Evolutionary conservation across 2,113 vertebrate species (phyloP).

Genomic region (Anolis carolinensis): DNA sequence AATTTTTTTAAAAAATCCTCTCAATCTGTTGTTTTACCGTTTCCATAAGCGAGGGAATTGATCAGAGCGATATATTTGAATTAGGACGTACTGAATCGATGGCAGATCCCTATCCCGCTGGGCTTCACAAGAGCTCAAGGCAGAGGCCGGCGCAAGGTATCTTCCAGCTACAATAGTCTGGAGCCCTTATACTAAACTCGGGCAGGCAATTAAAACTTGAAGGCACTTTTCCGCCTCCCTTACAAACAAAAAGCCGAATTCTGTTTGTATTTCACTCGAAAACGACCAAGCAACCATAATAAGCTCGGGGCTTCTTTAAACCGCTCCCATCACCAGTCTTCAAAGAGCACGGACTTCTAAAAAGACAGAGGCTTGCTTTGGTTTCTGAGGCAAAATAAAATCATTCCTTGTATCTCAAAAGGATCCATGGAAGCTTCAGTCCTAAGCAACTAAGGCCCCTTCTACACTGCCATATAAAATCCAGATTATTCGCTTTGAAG

Average conservation of each 20-base stretch:
- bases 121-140: slow-evolving; percentile 75
- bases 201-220: slow-evolving; percentile 46
- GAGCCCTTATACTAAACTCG: slow-evolving; percentile 23
- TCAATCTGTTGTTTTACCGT: slow-evolving; percentile 61
- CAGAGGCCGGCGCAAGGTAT: slow-evolving; percentile 67
- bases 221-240: background rate
- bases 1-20: slow-evolving; percentile 5
- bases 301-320: background rate
- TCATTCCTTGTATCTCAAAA: background rate
- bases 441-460: background rate
- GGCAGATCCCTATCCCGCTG: slow-evolving; percentile 84
- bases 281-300: slow-evolving; percentile 53
- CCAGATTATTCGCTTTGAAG: no score
- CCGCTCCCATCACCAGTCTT: background rate
- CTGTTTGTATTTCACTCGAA: slow-evolving; percentile 65
- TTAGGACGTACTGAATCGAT: slow-evolving; percentile 87
- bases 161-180: slow-evolving; percentile 43
- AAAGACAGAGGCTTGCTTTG: background rate
- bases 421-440: background rate
- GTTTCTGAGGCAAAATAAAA: background rate
- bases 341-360: no score
- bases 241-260: background rate
- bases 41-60: slow-evolving; percentile 75
- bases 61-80: slow-evolving; percentile 80
- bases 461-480: no score